phyloP scores from a whole-genome alignment of 2,888 invertebrate species.

The Keiferia lycopersicella region DNA sequence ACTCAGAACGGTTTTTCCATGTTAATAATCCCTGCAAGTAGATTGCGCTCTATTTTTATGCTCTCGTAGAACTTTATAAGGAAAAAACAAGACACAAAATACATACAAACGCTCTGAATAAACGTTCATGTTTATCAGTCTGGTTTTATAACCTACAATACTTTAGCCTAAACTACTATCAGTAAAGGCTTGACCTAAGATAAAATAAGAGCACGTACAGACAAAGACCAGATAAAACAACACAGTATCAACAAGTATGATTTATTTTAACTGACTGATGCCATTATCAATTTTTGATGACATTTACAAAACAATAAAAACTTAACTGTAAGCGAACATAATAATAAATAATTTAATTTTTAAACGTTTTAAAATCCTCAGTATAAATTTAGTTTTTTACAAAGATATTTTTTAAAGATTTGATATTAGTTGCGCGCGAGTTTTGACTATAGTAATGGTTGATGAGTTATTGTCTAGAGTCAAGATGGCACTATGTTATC shows the following conservation, averaged over 20 bases:
- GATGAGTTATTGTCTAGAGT: conserved; percentile 10
- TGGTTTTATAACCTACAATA: not conserved
- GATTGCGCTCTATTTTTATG: too few species aligned
- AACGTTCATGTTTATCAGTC: not conserved
- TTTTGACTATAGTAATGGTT: not conserved
- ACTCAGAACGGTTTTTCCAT: not conserved
- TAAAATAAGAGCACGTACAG: not conserved
- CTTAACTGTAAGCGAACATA: not conserved
- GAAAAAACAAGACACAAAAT: not conserved
- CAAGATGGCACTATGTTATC: conserved; percentile 1
- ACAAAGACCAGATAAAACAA: conserved; percentile 13
- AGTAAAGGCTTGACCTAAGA: not conserved
- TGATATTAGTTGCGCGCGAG: too few species aligned
- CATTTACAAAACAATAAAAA: not conserved
- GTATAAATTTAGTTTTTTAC: too few species aligned
- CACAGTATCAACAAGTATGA: conserved; percentile 7
- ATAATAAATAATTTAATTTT: not conserved
- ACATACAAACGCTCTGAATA: not conserved
- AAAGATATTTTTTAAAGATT: too few species aligned
- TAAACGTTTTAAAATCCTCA: too few species aligned
- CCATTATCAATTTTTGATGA: not conserved
- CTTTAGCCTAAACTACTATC: not conserved
- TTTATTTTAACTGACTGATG: conserved; percentile 7
- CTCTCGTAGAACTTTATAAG: too few species aligned
- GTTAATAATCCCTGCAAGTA: not conserved